phyloP scores from a whole-genome alignment of 1,140 invertebrate genomes.

The Calosoma granatense region DNA sequence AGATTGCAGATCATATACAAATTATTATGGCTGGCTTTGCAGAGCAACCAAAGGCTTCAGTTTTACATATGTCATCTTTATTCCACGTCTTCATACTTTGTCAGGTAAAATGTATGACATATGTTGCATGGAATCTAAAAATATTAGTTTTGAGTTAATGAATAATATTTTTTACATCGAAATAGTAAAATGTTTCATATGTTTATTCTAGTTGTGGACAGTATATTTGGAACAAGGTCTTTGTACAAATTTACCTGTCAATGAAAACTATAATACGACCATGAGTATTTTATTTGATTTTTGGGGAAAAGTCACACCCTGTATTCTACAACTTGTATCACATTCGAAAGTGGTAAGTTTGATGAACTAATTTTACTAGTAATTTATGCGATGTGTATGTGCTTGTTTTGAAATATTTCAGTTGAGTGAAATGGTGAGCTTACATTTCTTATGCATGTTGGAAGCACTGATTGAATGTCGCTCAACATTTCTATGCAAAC shows the following conservation, averaged over 20 bases:
- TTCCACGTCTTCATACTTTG: slow-evolving; percentile 76
- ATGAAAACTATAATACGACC: slow-evolving; percentile 59
- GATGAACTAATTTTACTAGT: no score
- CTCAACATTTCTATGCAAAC: slow-evolving; percentile 79
- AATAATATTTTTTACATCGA: no score
- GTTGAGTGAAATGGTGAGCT: slow-evolving; percentile 94
- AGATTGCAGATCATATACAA: slow-evolving; percentile 95
- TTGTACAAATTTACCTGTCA: slow-evolving; percentile 49
- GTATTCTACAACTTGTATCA: slow-evolving; percentile 84
- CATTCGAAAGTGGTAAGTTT: slow-evolving; percentile 85
- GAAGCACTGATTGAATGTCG: slow-evolving; percentile 94
- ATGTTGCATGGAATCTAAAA: not conserved
- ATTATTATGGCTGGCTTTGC: slow-evolving; percentile 91
- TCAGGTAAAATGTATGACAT: slow-evolving; percentile 42
- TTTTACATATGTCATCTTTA: slow-evolving; percentile 85
- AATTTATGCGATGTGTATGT: no score
- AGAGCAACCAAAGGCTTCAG: slow-evolving; percentile 83
- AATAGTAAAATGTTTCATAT: no score
- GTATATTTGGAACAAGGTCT: slow-evolving; percentile 92
- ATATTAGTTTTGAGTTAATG: not conserved
- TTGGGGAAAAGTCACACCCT: slow-evolving; percentile 96
- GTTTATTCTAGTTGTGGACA: slow-evolving; percentile 74
- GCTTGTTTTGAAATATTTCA: slow-evolving; percentile 33
- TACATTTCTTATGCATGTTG: slow-evolving; percentile 91
- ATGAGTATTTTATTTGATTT: slow-evolving; percentile 91